These are phyloP conservation scores for Hedya salicella DNA, from an alignment of 2,888 invertebrate genomes.

Conservation along the genomic window DNA sequence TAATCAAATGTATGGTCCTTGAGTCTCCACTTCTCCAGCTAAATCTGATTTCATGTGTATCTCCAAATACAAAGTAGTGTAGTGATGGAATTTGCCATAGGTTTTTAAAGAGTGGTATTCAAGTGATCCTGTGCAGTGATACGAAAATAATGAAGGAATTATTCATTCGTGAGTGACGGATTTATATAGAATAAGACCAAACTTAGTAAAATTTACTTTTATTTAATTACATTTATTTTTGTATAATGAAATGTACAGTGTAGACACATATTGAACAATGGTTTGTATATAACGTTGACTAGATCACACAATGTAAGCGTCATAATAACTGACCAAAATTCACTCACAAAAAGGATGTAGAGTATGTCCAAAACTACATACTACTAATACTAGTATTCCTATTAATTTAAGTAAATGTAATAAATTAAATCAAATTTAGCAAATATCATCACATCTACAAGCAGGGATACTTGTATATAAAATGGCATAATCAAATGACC, in stretches of 20 bases:
- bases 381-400: not conserved
- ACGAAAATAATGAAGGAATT: not conserved
- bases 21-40: not conserved
- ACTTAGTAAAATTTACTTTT: constrained; percentile 27
- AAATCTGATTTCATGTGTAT: constrained; percentile 3
- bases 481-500: constrained; percentile 15
- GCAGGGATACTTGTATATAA: not conserved
- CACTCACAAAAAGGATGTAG: not conserved
- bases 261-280: not conserved
- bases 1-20: constrained; percentile 3
- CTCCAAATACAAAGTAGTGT: not conserved
- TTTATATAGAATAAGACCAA: constrained; percentile 14
- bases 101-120: not conserved
- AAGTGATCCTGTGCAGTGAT: not conserved
- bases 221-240: constrained; percentile 16
- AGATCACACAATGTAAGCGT: too few species aligned
- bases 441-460: not conserved
- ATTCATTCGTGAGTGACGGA: not conserved
- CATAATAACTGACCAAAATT: not conserved
- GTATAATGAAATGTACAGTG: not conserved
- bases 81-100: not conserved
- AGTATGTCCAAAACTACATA: not conserved
- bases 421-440: not conserved
- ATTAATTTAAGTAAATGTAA: not conserved
- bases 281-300: not conserved